Percentiles rank a stretch among this genome's conserved stretches.
phyloP scores from a whole-genome alignment of 2,888 invertebrate species.

The Idaea straminata region DNA sequence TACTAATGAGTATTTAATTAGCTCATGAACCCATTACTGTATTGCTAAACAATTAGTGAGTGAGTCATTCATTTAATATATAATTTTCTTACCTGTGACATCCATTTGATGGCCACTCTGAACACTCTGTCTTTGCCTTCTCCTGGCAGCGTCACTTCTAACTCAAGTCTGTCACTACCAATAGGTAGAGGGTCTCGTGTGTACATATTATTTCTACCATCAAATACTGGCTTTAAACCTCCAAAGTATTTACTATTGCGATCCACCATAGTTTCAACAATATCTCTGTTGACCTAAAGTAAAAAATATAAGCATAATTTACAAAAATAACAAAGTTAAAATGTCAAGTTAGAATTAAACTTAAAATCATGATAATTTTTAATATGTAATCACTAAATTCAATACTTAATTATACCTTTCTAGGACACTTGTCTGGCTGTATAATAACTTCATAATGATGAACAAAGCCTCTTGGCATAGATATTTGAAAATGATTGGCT shows the following conservation, averaged over 20 bases:
- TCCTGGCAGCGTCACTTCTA: slow-evolving; percentile 98
- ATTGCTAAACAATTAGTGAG: no score
- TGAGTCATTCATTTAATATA: no score
- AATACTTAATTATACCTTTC: slow-evolving; percentile 84
- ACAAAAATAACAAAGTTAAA: background rate
- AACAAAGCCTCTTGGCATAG: slow-evolving; percentile 98
- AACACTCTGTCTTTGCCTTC: slow-evolving; percentile 99
- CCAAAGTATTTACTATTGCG: slow-evolving; percentile 98
- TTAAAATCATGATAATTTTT: background rate
- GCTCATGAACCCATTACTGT: no score
- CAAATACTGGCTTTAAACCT: slow-evolving; percentile 98
- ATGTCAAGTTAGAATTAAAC: background rate
- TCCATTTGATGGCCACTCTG: slow-evolving; percentile 98
- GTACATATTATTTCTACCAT: slow-evolving; percentile 98
- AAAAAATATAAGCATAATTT: slow-evolving; percentile 4
- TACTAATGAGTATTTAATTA: no score
- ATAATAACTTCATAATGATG: slow-evolving; percentile 99
- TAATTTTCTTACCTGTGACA: slow-evolving; percentile 86
- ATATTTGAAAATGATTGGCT: slow-evolving; percentile 99
- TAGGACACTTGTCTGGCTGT: slow-evolving; percentile 99
- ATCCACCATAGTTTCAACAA: slow-evolving; percentile 99
- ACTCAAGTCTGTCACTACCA: slow-evolving; percentile 95
- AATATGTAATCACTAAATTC: background rate
- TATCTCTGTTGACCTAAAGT: slow-evolving; percentile 91
- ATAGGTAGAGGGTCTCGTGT: slow-evolving; percentile 98